Evolutionary conservation across 2,113 vertebrate species (phyloP).

Genomic region (Rissa tridactyla): DNA sequence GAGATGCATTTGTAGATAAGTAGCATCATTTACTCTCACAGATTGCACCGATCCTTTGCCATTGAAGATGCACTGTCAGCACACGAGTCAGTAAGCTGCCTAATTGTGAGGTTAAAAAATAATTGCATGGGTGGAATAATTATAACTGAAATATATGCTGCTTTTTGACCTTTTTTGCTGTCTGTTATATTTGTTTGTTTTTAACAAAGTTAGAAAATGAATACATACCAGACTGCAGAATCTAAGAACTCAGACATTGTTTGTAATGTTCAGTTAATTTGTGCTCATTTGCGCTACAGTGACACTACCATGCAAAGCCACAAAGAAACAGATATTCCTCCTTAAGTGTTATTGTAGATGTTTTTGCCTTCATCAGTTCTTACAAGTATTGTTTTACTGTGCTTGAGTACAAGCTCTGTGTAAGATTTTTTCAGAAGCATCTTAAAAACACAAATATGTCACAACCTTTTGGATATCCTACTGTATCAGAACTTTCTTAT

Average conservation of each 20-base stretch:
- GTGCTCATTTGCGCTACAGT: background rate
- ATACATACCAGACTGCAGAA: background rate
- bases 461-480: background rate
- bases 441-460: background rate
- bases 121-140: background rate
- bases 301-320: background rate
- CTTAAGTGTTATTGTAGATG: background rate
- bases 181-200: background rate
- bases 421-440: background rate
- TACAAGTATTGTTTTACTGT: background rate
- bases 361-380: background rate
- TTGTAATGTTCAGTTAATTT: background rate
- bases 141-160: background rate
- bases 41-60: background rate
- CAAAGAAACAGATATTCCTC: background rate
- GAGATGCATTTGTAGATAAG: background rate
- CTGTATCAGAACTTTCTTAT: background rate
- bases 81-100: background rate
- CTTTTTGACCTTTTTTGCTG: background rate
- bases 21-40: background rate
- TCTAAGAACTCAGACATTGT: background rate
- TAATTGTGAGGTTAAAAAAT: background rate
- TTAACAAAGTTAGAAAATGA: background rate
- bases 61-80: background rate
- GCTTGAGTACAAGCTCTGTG: background rate